Conservation (phyloP, 92 coral and sea anemone genomes). For the Diadumene lineata region DNA sequence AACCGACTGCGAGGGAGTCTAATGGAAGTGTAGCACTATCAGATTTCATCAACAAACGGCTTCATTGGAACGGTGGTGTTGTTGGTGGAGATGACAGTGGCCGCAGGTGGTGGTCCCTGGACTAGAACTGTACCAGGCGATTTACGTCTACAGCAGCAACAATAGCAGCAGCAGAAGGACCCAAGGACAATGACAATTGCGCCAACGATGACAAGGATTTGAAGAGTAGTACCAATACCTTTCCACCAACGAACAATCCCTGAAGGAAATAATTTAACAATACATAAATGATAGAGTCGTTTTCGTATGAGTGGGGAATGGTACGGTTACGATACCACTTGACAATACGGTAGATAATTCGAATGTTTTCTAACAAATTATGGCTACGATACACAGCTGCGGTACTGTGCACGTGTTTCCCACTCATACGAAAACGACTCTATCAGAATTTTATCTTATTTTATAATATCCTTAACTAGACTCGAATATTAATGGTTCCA, state of each 20-base stretch:
- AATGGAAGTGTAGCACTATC: not conserved
- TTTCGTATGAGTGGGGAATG: not conserved
- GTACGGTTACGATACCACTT: too few species aligned
- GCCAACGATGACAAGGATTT: not conserved
- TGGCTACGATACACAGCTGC: too few species aligned
- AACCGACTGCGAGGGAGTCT: too few species aligned
- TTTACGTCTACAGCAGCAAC: constrained; percentile 10
- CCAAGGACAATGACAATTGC: not conserved
- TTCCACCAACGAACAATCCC: constrained; percentile 18
- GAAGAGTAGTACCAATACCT: not conserved
- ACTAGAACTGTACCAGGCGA: not conserved
- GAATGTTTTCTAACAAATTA: too few species aligned
- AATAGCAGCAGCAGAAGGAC: not conserved
- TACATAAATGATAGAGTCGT: not conserved
- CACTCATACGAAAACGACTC: too few species aligned
- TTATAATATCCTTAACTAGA: too few species aligned
- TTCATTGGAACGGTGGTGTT: constrained; percentile 7
- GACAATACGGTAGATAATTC: too few species aligned
- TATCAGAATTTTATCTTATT: too few species aligned
- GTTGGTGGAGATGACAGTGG: not conserved
- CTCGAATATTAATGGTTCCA: too few species aligned
- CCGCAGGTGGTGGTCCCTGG: not conserved
- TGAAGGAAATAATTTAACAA: not conserved
- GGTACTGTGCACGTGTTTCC: too few species aligned
- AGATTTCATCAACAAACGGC: not conserved